Percentiles rank a stretch among this genome's conserved stretches.
These are phyloP conservation scores for Oophaga sylvatica DNA, from an alignment of 2,797 vertebrate species.

Conservation along the genomic window DNA sequence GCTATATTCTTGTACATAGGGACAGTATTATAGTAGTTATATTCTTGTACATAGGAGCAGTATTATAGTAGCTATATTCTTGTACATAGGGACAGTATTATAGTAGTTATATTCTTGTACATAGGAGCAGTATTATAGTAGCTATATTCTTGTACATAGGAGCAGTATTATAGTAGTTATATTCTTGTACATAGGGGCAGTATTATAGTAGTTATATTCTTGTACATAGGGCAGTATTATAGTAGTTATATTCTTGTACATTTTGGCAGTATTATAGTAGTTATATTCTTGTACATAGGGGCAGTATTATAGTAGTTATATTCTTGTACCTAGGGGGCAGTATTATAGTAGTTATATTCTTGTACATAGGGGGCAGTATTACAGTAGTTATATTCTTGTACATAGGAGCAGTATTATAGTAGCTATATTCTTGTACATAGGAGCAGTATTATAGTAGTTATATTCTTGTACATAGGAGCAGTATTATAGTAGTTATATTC, in stretches of 20 bases:
- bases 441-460: neutral
- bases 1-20: constrained; percentile 11
- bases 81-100: neutral
- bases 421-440: constrained; percentile 4
- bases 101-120: constrained; percentile 14
- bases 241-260: too few relatives aligned
- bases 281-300: constrained; percentile 11
- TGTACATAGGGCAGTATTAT: neutral
- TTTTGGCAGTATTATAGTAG: neutral
- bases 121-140: constrained; percentile 10
- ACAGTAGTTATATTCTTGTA: constrained; percentile 9
- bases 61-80: constrained; percentile 18
- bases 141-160: constrained; percentile 1
- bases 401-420: constrained; percentile 9
- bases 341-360: constrained; percentile 20
- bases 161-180: neutral
- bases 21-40: constrained; percentile 7
- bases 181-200: constrained; percentile 7
- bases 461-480: constrained; percentile 6
- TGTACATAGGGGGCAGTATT: neutral
- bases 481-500: constrained; percentile 20
- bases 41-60: constrained; percentile 7
- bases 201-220: constrained; percentile 17
- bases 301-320: constrained; percentile 9
- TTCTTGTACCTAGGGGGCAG: constrained; percentile 2